These are phyloP conservation scores for Marcusenius ussheri DNA, from an alignment of 2,113 vertebrate species.

Conservation along the genomic window DNA sequence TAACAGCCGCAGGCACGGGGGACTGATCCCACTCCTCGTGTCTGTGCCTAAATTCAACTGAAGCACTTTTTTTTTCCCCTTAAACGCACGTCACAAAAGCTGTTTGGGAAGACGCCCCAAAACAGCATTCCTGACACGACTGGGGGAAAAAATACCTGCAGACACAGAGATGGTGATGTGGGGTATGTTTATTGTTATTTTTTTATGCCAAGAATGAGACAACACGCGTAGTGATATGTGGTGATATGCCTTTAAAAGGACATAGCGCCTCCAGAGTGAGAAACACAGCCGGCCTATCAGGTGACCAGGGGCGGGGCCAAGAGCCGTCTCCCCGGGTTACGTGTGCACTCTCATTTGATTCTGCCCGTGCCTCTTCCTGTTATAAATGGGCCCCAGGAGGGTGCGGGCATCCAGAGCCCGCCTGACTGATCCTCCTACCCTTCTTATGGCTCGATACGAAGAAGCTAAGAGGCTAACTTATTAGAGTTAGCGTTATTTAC, in stretches of 20 bases:
- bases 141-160: background rate
- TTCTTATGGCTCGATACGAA: conserved; percentile 42
- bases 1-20: background rate
- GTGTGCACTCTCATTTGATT: conserved; percentile 42
- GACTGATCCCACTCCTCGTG: background rate
- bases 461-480: conserved; percentile 48
- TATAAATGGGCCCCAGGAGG: conserved; percentile 40
- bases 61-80: background rate
- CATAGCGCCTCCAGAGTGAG: conserved; percentile 17
- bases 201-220: background rate
- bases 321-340: conserved; percentile 43
- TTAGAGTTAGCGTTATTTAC: conserved; percentile 54
- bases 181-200: background rate
- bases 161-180: background rate
- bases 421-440: conserved; percentile 40
- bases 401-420: conserved; percentile 34
- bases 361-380: conserved; percentile 39
- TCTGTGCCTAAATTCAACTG: background rate
- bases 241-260: conserved; percentile 21
- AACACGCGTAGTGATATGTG: background rate
- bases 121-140: background rate
- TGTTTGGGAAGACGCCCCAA: background rate
- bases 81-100: background rate
- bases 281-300: conserved; percentile 34
- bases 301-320: conserved; percentile 37